A percentile compares a stretch with the other conserved stretches of the same genome.
Evolutionary conservation across 2,113 vertebrate species (phyloP).

Genomic region (Oreotragus oreotragus): DNA sequence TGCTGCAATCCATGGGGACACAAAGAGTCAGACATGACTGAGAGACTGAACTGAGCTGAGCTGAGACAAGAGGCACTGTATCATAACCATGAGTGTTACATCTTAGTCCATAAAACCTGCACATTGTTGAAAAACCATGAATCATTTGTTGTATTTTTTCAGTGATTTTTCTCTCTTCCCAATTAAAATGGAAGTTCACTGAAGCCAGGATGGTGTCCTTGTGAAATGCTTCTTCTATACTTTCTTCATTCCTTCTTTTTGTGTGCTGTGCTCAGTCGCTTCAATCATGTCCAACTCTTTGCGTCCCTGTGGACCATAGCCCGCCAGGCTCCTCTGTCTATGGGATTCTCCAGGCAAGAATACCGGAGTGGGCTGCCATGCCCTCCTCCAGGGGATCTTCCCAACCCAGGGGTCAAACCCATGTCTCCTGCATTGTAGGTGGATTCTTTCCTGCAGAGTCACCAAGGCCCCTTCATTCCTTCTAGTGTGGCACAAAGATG

Average conservation of each 20-base stretch:
- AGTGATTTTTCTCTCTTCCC: neutral
- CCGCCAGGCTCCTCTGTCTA: neutral
- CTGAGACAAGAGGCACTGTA: neutral
- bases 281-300: neutral
- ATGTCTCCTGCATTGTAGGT: neutral
- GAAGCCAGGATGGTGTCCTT: neutral
- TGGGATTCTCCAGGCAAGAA: neutral
- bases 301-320: neutral
- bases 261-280: neutral
- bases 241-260: neutral
- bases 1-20: neutral
- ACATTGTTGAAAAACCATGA: neutral
- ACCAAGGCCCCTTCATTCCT: neutral
- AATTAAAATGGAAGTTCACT: neutral
- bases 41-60: neutral
- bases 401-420: neutral
- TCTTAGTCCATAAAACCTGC: accelerated
- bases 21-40: neutral
- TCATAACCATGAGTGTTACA: neutral
- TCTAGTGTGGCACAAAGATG: neutral
- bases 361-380: neutral
- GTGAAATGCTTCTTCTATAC: neutral
- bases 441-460: neutral
- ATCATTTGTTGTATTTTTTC: neutral
- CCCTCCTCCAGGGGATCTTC: neutral